Evolutionary conservation across 2,888 invertebrate genomes (phyloP).

Genomic region (Tenthredo mesomela): DNA sequence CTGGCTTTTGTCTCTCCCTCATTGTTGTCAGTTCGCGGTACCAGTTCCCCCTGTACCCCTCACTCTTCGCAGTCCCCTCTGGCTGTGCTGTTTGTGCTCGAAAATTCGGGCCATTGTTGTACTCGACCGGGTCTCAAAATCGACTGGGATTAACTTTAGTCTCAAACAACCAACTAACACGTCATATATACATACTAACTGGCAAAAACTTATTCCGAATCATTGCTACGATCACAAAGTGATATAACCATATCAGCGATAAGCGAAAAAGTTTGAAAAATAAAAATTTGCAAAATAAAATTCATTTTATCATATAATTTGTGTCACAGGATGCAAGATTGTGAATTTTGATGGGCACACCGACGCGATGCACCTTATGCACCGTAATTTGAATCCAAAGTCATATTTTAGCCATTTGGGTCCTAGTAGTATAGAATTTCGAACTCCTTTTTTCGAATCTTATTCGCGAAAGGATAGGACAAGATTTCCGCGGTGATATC

Average conservation of each 20-base stretch:
- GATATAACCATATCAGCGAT: background rate
- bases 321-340: background rate
- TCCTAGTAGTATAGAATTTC: constrained; percentile 19
- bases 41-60: background rate
- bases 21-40: constrained; percentile 74
- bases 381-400: background rate
- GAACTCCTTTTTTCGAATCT: constrained; percentile 43
- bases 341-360: background rate
- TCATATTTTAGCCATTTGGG: background rate
- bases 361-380: background rate
- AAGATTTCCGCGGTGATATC: constrained; percentile 71
- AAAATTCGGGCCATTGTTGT: constrained; percentile 65
- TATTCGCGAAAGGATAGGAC: constrained; percentile 60
- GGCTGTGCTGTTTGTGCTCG: constrained; percentile 62
- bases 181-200: background rate
- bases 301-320: background rate
- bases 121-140: constrained; percentile 40
- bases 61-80: background rate
- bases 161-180: constrained; percentile 31
- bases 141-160: constrained; percentile 45
- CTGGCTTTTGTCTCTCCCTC: constrained; percentile 76
- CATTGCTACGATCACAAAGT: background rate
- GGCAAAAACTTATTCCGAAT: background rate
- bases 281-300: background rate
- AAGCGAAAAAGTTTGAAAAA: background rate